Evolutionary conservation across 2,113 vertebrate genomes (phyloP).

Genomic region (Plotosus lineatus): DNA sequence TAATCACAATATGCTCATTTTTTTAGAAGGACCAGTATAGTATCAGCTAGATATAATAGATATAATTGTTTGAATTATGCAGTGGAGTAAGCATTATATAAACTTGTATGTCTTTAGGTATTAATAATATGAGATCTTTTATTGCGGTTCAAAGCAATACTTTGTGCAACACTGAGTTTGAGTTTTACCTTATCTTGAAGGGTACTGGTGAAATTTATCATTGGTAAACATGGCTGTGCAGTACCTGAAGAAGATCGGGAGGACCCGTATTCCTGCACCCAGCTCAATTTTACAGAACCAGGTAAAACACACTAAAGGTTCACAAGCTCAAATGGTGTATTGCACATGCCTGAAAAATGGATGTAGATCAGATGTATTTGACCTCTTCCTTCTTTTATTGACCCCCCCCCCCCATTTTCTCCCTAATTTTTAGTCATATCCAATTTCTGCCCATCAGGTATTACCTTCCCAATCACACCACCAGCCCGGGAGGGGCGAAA

Average conservation of each 20-base stretch:
- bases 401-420: too few species aligned
- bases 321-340: background rate
- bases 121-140: background rate
- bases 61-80: background rate
- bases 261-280: conserved; percentile 90
- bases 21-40: too few species aligned
- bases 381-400: too few species aligned
- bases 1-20: too few species aligned
- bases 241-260: conserved; percentile 92
- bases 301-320: conserved; percentile 66
- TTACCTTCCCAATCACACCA: too few species aligned
- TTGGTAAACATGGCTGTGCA: conserved; percentile 85
- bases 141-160: background rate
- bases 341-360: background rate
- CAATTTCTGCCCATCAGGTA: too few species aligned
- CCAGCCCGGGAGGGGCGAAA: too few species aligned
- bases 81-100: background rate
- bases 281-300: conserved; percentile 88
- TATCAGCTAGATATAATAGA: background rate
- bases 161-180: background rate
- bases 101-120: background rate
- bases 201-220: conserved; percentile 94
- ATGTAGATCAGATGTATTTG: background rate
- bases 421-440: too few species aligned
- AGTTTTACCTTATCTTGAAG: conserved; percentile 66